Conservation (phyloP, 2,888 invertebrate species). For the Eutolmus rufibarbis region DNA sequence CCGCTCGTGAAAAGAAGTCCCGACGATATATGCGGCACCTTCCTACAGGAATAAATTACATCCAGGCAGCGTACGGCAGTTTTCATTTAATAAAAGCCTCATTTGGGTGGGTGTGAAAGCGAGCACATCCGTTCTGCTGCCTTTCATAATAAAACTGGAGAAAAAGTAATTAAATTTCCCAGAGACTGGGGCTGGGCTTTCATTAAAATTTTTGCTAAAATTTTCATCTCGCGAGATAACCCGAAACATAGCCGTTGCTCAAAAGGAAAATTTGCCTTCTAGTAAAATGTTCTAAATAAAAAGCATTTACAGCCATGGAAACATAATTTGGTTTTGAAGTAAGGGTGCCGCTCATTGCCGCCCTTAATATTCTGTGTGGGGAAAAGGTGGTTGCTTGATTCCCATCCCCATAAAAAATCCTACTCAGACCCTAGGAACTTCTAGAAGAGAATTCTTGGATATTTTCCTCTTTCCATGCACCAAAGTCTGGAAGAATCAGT, state of each 20-base stretch:
- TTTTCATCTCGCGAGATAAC: not conserved
- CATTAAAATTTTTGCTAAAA: not conserved
- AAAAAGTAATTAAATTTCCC: not conserved
- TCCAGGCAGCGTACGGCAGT: not conserved
- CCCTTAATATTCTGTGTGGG: not conserved
- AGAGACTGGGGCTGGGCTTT: not conserved
- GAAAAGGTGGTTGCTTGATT: not conserved
- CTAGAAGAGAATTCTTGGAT: not conserved
- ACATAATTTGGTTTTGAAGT: not conserved
- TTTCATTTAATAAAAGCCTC: not conserved
- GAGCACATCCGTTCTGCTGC: not conserved
- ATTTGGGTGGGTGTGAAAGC: not conserved
- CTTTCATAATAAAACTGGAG: not conserved
- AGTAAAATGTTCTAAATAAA: constrained; percentile 1
- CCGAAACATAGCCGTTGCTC: not conserved
- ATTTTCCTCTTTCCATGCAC: not conserved
- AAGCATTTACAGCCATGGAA: constrained; percentile 1
- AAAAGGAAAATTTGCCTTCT: constrained; percentile 1
- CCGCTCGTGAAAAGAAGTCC: not conserved
- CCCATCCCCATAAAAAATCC: not conserved
- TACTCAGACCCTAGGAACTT: not conserved
- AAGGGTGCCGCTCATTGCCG: not conserved
- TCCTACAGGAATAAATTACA: not conserved
- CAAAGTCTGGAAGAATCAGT: not conserved
- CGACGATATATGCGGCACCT: not conserved